Conservation (phyloP, 2,888 invertebrate genomes). For the Cyaniris semiargus region DNA sequence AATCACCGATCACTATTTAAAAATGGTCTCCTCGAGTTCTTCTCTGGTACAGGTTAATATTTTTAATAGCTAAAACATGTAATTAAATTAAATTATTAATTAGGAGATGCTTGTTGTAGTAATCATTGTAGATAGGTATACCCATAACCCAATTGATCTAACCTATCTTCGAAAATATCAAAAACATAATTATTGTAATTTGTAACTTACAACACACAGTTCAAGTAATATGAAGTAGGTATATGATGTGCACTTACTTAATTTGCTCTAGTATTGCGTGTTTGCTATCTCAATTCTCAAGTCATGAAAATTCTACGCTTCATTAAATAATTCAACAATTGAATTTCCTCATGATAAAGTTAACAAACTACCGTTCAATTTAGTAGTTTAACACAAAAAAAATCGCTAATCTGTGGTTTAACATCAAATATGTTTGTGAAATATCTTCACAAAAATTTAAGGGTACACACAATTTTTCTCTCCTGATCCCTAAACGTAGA, state of each 20-base stretch:
- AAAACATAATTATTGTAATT: not conserved
- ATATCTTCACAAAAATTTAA: not conserved
- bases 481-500: not conserved
- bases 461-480: not conserved
- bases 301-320: conserved; percentile 23
- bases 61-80: not conserved
- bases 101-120: not conserved
- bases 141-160: too few species aligned
- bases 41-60: not conserved
- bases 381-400: not conserved
- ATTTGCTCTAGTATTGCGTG: not conserved
- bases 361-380: not conserved
- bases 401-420: not conserved
- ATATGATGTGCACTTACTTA: not conserved
- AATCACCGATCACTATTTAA: conserved; percentile 15
- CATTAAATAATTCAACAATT: conserved; percentile 17
- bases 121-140: too few species aligned
- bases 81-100: not conserved
- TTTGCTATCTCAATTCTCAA: not conserved
- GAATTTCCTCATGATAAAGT: not conserved
- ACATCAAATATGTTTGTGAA: too few species aligned
- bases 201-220: too few species aligned
- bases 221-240: not conserved
- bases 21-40: not conserved
- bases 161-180: not conserved